phyloP scores from a whole-genome alignment of 2,888 invertebrate genomes.

The Fragum fragum region DNA sequence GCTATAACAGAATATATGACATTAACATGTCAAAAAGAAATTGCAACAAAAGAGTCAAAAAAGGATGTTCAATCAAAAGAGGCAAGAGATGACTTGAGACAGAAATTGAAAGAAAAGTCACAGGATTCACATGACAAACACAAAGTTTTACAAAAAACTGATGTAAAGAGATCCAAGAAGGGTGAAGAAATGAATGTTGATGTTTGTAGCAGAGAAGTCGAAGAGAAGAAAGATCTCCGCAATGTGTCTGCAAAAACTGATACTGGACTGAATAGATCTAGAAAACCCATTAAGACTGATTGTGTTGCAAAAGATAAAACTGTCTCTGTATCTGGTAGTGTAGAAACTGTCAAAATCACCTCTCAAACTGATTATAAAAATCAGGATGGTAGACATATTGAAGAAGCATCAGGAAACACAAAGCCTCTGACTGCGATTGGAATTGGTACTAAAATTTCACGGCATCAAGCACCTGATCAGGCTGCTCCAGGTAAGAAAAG shows the following conservation, averaged over 20 bases:
- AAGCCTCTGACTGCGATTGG: neutral
- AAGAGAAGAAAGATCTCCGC: slow-evolving; percentile 9
- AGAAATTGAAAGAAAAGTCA: neutral
- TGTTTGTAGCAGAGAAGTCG: slow-evolving; percentile 8
- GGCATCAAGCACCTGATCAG: neutral
- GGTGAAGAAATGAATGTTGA: neutral
- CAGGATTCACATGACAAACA: neutral
- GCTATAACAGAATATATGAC: neutral
- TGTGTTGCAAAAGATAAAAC: neutral
- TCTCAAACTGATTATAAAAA: neutral
- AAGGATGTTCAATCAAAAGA: neutral
- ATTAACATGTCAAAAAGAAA: neutral
- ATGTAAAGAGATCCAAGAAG: neutral
- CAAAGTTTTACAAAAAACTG: neutral
- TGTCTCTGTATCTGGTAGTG: neutral
- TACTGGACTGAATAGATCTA: neutral
- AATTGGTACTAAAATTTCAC: neutral
- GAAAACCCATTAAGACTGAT: neutral
- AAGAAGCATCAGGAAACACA: neutral
- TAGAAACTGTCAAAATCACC: neutral
- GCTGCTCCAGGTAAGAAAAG: neutral
- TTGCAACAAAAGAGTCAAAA: neutral
- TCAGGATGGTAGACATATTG: neutral
- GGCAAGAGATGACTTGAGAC: neutral
- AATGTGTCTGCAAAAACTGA: slow-evolving; percentile 17